These are phyloP conservation scores for Metaphire vulgaris DNA, from an alignment of 1,140 invertebrate species.

Conservation along the genomic window DNA sequence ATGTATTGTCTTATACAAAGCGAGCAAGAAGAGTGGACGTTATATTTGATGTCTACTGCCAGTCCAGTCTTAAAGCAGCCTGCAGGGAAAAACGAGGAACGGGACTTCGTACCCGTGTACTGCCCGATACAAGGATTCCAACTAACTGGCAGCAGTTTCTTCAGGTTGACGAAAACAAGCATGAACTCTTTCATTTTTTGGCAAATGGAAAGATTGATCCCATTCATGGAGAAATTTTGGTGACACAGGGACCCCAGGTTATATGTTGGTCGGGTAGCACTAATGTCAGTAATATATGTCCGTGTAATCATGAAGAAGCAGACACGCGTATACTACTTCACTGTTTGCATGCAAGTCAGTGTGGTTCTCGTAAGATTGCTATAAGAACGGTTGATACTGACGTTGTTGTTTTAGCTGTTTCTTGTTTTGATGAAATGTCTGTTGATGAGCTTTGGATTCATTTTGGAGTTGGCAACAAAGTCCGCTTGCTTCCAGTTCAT, in stretches of 20 bases:
- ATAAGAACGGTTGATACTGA: background rate
- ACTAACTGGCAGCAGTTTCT: slow-evolving; percentile 17
- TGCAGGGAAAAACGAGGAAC: slow-evolving; percentile 27
- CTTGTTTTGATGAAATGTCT: background rate
- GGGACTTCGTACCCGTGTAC: slow-evolving; percentile 25
- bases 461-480: background rate
- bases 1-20: slow-evolving; percentile 23
- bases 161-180: background rate
- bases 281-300: background rate
- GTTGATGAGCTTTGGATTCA: background rate
- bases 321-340: background rate
- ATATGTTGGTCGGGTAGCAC: background rate
- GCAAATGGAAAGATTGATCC: background rate
- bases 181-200: background rate
- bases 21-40: slow-evolving; percentile 43
- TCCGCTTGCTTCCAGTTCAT: background rate
- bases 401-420: background rate
- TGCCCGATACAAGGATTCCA: slow-evolving; percentile 3
- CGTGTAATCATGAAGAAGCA: background rate
- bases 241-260: background rate
- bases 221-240: background rate
- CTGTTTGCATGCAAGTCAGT: background rate
- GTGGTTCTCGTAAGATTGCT: background rate
- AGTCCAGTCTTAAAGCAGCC: slow-evolving; percentile 28
- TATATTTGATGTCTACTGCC: slow-evolving; percentile 31